These are phyloP conservation scores for Callospermophilus lateralis DNA, from an alignment of 2,113 vertebrate genomes.

Conservation along the genomic window DNA sequence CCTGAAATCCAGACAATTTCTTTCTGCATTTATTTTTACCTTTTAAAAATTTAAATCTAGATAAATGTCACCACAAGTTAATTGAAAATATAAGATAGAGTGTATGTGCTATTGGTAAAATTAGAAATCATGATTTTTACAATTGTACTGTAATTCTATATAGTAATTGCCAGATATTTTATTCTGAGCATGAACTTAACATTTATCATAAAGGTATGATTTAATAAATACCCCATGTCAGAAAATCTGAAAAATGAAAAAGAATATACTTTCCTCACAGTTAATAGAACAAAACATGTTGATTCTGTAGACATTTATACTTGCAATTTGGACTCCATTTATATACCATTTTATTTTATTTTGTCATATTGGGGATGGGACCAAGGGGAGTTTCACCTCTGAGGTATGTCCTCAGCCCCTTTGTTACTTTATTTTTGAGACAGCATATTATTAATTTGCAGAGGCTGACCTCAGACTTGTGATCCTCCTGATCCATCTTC, in stretches of 20 bases:
- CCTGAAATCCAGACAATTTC: background rate
- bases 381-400: too few relatives aligned
- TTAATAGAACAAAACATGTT: slow-evolving; percentile 55
- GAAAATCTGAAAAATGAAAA: slow-evolving; percentile 70
- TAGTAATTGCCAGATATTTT: slow-evolving; percentile 55
- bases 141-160: slow-evolving; percentile 51
- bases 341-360: slow-evolving; percentile 10
- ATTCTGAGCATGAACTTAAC: slow-evolving; percentile 63
- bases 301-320: slow-evolving; percentile 59
- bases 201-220: slow-evolving; percentile 56
- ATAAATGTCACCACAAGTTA: background rate
- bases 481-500: too few relatives aligned
- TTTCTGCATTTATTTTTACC: background rate
- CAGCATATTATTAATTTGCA: too few relatives aligned
- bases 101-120: background rate
- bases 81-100: background rate
- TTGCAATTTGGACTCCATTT: slow-evolving; percentile 67
- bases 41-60: background rate
- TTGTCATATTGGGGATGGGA: too few relatives aligned
- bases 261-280: slow-evolving; percentile 46
- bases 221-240: slow-evolving; percentile 47
- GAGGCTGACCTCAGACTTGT: too few relatives aligned
- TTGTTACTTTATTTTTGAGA: too few relatives aligned
- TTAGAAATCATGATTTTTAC: slow-evolving; percentile 11
- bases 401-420: too few relatives aligned